Percentiles rank a stretch among this genome's conserved stretches.
phyloP scores from a whole-genome alignment of 2,797 vertebrate species.

The Poecilia gillii region DNA sequence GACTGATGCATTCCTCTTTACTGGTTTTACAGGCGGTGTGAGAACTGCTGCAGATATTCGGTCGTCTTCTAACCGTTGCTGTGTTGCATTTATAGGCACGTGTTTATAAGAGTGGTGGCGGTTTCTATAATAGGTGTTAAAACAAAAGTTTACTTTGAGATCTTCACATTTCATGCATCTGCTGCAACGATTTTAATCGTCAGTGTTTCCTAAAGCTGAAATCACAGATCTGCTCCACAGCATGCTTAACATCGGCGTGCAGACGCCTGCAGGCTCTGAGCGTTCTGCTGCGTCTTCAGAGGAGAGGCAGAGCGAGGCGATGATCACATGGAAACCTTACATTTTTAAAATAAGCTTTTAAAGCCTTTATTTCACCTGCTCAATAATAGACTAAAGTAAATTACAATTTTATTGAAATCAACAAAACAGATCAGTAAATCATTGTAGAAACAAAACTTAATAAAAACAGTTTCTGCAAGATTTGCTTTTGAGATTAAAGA shows the following conservation, averaged over 20 bases:
- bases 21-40: background rate
- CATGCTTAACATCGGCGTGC: background rate
- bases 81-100: background rate
- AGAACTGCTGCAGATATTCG: slow-evolving; percentile 5
- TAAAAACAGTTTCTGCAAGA: background rate
- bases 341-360: too few species aligned
- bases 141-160: background rate
- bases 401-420: background rate
- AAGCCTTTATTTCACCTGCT: background rate
- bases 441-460: background rate
- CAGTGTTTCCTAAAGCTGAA: background rate
- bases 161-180: background rate
- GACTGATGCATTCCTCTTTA: slow-evolving; percentile 22
- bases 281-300: slow-evolving; percentile 9
- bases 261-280: slow-evolving; percentile 3
- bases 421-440: background rate
- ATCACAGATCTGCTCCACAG: background rate
- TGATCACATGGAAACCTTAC: background rate
- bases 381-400: background rate
- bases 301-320: slow-evolving; percentile 21
- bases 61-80: background rate
- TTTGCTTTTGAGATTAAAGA: background rate
- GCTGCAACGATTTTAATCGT: background rate
- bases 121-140: background rate
- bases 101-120: background rate